Conservation (phyloP, 2,113 vertebrate species). For the Bombycilla garrulus region DNA sequence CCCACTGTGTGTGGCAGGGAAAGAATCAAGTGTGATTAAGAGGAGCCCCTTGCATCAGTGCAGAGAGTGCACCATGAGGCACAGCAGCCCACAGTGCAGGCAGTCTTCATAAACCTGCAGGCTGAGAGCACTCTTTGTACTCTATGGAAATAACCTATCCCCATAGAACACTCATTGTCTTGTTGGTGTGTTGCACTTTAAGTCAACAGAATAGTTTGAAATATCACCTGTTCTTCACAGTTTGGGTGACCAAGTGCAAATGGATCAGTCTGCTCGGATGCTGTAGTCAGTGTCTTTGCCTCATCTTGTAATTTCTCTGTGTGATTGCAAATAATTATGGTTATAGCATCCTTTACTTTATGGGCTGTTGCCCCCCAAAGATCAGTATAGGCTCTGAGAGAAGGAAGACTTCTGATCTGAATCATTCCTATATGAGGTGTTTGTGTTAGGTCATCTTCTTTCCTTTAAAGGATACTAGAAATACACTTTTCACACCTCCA, state of each 20-base stretch:
- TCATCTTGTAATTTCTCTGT: background rate
- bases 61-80: background rate
- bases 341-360: background rate
- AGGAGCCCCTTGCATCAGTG: background rate
- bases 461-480: conserved; percentile 5
- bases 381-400: background rate
- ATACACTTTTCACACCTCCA: conserved; percentile 13
- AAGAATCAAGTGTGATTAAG: background rate
- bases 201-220: background rate
- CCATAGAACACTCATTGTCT: background rate
- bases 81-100: background rate
- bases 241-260: background rate
- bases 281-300: background rate
- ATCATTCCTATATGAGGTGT: background rate
- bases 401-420: background rate
- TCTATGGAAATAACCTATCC: background rate
- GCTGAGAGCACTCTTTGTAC: background rate
- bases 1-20: background rate
- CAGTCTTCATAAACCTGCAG: background rate
- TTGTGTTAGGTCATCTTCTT: background rate
- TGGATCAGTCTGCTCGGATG: background rate
- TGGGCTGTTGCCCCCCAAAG: background rate
- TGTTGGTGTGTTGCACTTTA: background rate
- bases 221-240: background rate
- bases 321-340: background rate